Evolutionary conservation across 2,797 vertebrate genomes (phyloP).

Genomic region (Gallinago solitaria): DNA sequence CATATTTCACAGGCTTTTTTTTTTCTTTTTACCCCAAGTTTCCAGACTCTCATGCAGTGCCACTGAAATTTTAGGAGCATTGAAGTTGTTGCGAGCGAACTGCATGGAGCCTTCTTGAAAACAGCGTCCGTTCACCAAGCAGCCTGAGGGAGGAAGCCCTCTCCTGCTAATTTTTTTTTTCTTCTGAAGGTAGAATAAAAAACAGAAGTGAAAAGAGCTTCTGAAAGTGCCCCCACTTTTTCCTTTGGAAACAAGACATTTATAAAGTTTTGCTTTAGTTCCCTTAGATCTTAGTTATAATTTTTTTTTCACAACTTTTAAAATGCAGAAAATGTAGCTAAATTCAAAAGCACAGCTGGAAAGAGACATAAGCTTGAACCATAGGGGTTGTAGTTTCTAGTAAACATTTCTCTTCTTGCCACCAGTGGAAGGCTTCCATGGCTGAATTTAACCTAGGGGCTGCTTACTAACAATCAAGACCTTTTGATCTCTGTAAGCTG

Average conservation of each 20-base stretch:
- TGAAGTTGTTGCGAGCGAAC: conserved; percentile 40
- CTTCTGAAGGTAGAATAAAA: conserved; percentile 36
- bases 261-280: conserved; percentile 37
- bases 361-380: conserved; percentile 9
- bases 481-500: neutral
- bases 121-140: neutral
- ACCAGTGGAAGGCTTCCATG: neutral
- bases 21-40: neutral
- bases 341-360: conserved; percentile 39
- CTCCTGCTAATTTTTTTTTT: neutral
- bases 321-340: neutral
- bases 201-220: neutral
- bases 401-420: neutral
- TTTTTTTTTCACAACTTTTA: neutral
- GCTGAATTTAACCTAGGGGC: neutral
- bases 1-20: neutral
- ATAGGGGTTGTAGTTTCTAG: neutral
- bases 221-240: neutral
- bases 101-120: conserved; percentile 35
- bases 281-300: neutral
- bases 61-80: conserved; percentile 26
- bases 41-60: neutral
- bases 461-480: neutral
- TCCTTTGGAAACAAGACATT: neutral
- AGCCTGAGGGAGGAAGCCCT: conserved; percentile 34